These are phyloP conservation scores for Leptarthrus brevirostris DNA, from an alignment of 2,888 invertebrate genomes.

Conservation along the genomic window DNA sequence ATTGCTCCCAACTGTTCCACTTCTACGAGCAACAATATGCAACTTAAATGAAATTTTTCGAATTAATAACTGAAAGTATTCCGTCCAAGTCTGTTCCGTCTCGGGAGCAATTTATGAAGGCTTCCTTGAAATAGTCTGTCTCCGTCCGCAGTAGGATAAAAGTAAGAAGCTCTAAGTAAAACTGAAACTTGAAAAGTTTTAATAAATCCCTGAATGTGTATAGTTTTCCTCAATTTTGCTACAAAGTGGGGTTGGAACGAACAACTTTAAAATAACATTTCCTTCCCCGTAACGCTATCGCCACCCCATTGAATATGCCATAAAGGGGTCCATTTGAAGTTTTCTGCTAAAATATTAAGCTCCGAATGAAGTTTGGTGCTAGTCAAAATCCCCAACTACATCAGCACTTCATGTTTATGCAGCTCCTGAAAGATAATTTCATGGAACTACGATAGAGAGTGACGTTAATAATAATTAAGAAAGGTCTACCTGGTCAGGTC, in stretches of 20 bases:
- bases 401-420: slow-evolving; percentile 37
- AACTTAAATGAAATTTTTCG: slow-evolving; percentile 43
- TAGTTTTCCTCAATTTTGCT: slow-evolving; percentile 23
- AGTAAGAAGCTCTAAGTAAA: slow-evolving; percentile 25
- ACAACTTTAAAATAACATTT: slow-evolving; percentile 44
- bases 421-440: slow-evolving; percentile 32
- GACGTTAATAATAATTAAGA: slow-evolving; percentile 36
- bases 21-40: slow-evolving; percentile 1
- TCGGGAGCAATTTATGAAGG: slow-evolving; percentile 22
- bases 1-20: neutral
- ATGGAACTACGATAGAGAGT: slow-evolving; percentile 6
- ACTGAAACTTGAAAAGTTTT: slow-evolving; percentile 36
- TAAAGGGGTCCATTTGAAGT: slow-evolving; percentile 29
- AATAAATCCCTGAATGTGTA: slow-evolving; percentile 42
- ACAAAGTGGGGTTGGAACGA: slow-evolving; percentile 5
- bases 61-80: slow-evolving; percentile 29
- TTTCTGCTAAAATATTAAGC: slow-evolving; percentile 38
- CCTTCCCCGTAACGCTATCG: slow-evolving; percentile 9
- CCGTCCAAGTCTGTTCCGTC: slow-evolving; percentile 30
- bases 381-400: neutral
- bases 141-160: neutral
- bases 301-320: neutral
- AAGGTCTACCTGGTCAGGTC: slow-evolving; percentile 31
- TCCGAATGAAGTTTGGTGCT: slow-evolving; percentile 32
- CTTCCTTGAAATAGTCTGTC: slow-evolving; percentile 2